Evolutionary conservation across 2,113 vertebrate species (phyloP), one percentile per base, ranked within the genome.

Genomic region (Ochotona curzoniae): DNA sequence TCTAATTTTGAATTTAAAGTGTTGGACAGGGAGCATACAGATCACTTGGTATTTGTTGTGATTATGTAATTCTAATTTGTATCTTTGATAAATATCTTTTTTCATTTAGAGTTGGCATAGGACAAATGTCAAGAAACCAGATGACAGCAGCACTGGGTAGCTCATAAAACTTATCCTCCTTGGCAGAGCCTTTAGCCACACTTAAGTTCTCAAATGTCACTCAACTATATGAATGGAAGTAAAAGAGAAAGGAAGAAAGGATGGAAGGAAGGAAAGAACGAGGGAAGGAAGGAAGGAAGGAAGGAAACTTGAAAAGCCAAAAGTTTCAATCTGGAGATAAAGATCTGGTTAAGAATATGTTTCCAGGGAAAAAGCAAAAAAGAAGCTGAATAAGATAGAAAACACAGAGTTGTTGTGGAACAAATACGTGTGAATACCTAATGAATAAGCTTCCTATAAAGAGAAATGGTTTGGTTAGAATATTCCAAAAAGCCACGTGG

Each of bases 1-100:
- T 85, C 57, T 83, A 71, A 13, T 61, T 90, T 10, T 88, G 13
- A 91, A 82, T 75, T 93, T 86, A 69, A 94, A 93, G 64, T 81
- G 6, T 63, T 30, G n/a, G 38, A 44, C 38, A 11, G 13, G 38
- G 61, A 32, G 12, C 10, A 82, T 35, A 30, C 38, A 74, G 89
- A 26, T 44, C 35, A 90, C 18, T 0, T 69, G 20, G 66, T 13
- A 85, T 87, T 81, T 89, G 60, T 91, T 86, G 9, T 10, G 15
- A 69, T 78, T 76, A 25, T 64, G 2, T 71, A 85, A 66, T 14
- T 89, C 25, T 83, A 94, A 28, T 91, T 70, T 32, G 35, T 85
- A 84, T 85, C 17, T 78, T 91, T 78, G 57, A 0, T 78, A 83
- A 75, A 7, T 89, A 86, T 20, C 38, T 28, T 90, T 15, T 93